Base-by-base conservation (phyloP, 2,113 vertebrate species). In the Oxyura jamaicensis region DNA sequence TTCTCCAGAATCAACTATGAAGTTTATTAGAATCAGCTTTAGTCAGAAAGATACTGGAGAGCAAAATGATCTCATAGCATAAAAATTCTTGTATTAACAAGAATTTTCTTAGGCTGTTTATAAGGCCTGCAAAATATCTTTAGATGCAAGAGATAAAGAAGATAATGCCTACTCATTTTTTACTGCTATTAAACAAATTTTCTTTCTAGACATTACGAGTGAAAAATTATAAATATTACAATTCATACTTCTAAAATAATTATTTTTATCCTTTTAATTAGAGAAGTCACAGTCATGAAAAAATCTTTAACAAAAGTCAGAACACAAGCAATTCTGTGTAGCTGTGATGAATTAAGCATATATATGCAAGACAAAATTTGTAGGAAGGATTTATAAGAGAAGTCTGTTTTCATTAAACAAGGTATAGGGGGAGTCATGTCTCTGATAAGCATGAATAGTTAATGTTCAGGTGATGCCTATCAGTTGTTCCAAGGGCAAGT, bases 11-110 rank as follows among this genome's bases (percentile, higher is more conserved):
- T 73, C 75, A 91, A 21, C 41, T 72, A 87, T 74, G 80, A 89
- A 59, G 14, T 91, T 95, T 88, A 96, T 97, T 97, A 94, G 62
- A 96, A 91, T 94, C 80, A 94, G 53, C 33, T 95, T 91, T 65
- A 91, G 78, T 96, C 76, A 76, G 85, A 97, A 84, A 75, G 96
- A 95, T 90, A 65, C 48, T 95, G 13, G 65, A 62, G 69, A 90
- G 79, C 23, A 86, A 56, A 93, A 78, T 20, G 78, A 95, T 41
- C 66, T 96, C 96, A 97, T n/a, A 80, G 42, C 18, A 90, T 59
- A 88, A 94, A 77, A 90, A 96, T 90, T 58, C 76, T 86, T 90
- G 13, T 36, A 71, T 86, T 84, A 73, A 21, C 23, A 90, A 35
- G 5, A 86, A 44, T 74, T 75, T 91, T 87, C 35, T 79, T 92